Evolutionary conservation across 2,888 invertebrate genomes (phyloP).

Genomic region (Hypomecis atomaria): DNA sequence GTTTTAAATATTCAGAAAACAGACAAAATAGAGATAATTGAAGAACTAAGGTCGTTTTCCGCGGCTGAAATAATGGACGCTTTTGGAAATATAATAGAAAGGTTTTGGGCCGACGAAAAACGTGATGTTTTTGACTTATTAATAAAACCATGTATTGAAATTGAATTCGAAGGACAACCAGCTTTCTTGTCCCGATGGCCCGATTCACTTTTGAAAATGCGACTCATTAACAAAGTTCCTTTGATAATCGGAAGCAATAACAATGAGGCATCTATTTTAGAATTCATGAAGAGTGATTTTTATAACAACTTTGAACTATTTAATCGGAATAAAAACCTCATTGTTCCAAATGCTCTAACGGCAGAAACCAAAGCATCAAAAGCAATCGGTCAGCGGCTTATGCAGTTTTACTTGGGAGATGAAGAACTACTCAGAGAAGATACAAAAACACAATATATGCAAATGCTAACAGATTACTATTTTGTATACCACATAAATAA

Average conservation of each 20-base stretch:
- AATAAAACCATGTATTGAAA: conserved; percentile 75
- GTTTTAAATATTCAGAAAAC: conserved; percentile 59
- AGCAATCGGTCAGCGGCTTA: conserved; percentile 63
- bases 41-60: conserved; percentile 59
- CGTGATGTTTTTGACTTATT: conserved; percentile 58
- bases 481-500: conserved; percentile 72
- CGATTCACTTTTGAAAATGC: conserved; percentile 65
- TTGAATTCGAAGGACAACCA: conserved; percentile 72
- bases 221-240: conserved; percentile 73
- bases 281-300: conserved; percentile 57
- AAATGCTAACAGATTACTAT: conserved; percentile 72
- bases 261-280: conserved; percentile 63
- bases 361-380: conserved; percentile 55
- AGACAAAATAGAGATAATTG: conserved; percentile 63
- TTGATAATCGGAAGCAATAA: conserved; percentile 76
- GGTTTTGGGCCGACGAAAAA: conserved; percentile 37
- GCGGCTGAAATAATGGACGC: conserved; percentile 61
- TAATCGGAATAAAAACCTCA: conserved; percentile 61
- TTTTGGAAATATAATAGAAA: conserved; percentile 40
- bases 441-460: conserved; percentile 67
- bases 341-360: conserved; percentile 66
- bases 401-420: conserved; percentile 46
- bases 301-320: conserved; percentile 66
- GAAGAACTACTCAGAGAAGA: conserved; percentile 62
- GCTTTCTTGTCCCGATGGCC: conserved; percentile 73